These are phyloP conservation scores for Podarcis cretensis DNA, from an alignment of 2,113 vertebrate genomes.

Conservation along the genomic window DNA sequence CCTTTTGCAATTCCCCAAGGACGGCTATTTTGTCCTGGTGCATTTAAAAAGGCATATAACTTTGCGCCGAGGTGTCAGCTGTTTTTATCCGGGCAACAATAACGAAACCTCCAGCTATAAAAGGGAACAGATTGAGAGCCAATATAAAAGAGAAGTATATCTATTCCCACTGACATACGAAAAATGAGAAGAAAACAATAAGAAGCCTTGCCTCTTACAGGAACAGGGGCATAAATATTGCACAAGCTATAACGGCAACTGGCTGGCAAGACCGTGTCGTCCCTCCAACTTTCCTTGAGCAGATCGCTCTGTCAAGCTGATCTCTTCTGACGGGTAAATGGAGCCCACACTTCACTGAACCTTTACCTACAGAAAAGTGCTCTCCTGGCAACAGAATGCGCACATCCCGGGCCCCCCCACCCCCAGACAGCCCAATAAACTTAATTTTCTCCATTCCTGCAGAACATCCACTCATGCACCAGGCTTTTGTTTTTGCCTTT, in stretches of 20 bases:
- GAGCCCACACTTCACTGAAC: neutral
- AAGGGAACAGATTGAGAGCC: neutral
- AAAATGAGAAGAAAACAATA: neutral
- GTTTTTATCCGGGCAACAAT: neutral
- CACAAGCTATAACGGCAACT: neutral
- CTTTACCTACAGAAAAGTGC: neutral
- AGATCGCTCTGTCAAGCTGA: constrained; percentile 22
- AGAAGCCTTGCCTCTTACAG: neutral
- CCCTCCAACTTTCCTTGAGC: neutral
- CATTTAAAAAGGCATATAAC: neutral
- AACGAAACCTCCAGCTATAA: neutral
- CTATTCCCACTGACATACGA: constrained; percentile 1
- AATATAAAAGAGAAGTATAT: neutral
- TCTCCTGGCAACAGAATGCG: neutral
- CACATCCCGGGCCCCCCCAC: neutral
- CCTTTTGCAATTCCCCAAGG: neutral
- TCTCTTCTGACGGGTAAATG: neutral
- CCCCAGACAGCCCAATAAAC: neutral
- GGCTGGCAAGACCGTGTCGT: constrained; percentile 2
- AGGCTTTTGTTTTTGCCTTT: neutral
- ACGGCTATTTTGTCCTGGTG: neutral
- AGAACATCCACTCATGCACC: neutral
- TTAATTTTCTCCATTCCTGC: neutral
- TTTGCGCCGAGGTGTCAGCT: neutral
- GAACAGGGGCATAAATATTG: constrained; percentile 42